Evolutionary conservation across 2,113 vertebrate genomes (phyloP).

Genomic region (Eulacestoma nigropectus): DNA sequence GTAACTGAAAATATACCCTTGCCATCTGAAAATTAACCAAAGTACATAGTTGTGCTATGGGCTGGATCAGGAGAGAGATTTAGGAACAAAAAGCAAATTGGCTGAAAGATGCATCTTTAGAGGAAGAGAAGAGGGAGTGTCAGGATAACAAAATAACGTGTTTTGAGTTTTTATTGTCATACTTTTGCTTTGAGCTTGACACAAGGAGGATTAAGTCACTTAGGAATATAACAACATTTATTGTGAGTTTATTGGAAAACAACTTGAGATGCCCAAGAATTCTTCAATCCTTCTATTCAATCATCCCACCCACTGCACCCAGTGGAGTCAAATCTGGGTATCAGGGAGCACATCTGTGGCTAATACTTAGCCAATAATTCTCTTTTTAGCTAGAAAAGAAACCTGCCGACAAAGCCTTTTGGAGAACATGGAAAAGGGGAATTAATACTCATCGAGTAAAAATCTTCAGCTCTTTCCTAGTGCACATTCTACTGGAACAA

Average conservation of each 20-base stretch:
- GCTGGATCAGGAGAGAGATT: neutral
- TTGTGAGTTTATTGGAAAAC: neutral
- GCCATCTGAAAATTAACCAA: neutral
- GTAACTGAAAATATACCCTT: neutral
- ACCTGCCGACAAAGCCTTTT: neutral
- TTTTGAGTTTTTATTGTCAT: neutral
- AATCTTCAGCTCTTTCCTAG: neutral
- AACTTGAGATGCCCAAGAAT: neutral
- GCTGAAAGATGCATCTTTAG: neutral
- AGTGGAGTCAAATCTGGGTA: neutral
- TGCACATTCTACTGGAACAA: neutral
- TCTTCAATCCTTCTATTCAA: neutral
- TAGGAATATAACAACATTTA: neutral
- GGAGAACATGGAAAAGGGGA: neutral
- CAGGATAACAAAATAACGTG: neutral
- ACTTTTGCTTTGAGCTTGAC: neutral
- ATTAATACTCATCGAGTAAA: neutral
- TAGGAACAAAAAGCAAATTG: neutral
- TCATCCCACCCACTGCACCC: neutral
- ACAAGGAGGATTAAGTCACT: neutral
- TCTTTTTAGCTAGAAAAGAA: neutral
- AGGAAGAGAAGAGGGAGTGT: neutral
- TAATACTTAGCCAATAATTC: neutral
- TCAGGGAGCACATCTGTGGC: neutral
- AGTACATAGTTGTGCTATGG: neutral